A percentile compares a stretch with the other conserved stretches of the same genome.
Evolutionary conservation across 2,888 invertebrate species (phyloP).

Genomic region (Tachina fera): DNA sequence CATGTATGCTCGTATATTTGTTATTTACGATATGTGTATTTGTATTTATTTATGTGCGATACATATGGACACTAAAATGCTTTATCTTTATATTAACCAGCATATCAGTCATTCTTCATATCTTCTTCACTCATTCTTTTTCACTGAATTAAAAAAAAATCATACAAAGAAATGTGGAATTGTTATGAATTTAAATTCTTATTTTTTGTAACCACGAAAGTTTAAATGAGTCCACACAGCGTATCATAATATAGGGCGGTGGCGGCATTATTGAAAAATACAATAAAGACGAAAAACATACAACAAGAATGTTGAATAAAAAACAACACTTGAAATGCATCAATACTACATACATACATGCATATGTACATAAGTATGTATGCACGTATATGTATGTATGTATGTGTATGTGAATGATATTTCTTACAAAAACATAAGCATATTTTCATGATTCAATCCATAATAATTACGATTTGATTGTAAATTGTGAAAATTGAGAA

Average conservation of each 20-base stretch:
- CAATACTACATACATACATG: too few relatives aligned
- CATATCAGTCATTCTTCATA: slow-evolving; percentile 62
- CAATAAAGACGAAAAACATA: neutral
- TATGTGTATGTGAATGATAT: slow-evolving; percentile 1
- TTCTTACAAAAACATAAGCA: slow-evolving; percentile 30
- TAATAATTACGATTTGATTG: neutral
- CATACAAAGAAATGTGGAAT: slow-evolving; percentile 26
- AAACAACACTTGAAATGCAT: slow-evolving; percentile 43
- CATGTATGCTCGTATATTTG: neutral
- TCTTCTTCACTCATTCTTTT: slow-evolving; percentile 39
- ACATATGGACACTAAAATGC: neutral
- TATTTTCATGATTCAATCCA: slow-evolving; percentile 34
- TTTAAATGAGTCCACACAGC: slow-evolving; percentile 46
- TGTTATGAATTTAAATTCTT: slow-evolving; percentile 5
- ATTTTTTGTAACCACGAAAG: slow-evolving; percentile 15
- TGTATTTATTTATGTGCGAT: slow-evolving; percentile 14
- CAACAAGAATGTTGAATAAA: slow-evolving; percentile 17
- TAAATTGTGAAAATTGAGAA: slow-evolving; percentile 12
- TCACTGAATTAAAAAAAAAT: slow-evolving; percentile 23
- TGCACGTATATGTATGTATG: too few relatives aligned
- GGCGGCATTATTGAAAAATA: slow-evolving; percentile 41
- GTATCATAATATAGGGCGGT: slow-evolving; percentile 55
- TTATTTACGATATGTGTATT: slow-evolving; percentile 1
- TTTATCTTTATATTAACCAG: slow-evolving; percentile 67
- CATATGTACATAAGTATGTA: too few relatives aligned